Evolutionary conservation across 2,888 invertebrate genomes (phyloP), one percentile per base, ranked within the genome.

Genomic region (Cylindroiulus punctatus): DNA sequence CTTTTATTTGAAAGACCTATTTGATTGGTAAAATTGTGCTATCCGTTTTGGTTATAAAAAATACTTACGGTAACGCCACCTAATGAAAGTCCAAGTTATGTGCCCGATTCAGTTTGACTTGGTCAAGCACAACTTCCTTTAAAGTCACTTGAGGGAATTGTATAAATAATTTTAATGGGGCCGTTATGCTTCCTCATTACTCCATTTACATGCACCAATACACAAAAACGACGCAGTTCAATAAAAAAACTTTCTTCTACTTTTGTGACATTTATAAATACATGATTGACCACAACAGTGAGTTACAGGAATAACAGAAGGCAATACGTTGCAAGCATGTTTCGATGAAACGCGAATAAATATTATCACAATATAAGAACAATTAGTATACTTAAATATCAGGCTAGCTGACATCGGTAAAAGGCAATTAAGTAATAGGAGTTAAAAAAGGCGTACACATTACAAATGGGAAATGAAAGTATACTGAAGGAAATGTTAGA

Each of bases 301-400:
- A 57, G n/a, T 57, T 57, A 47, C 47, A 47, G 47, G 47, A 2
- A 47, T 47, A 47, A 57, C 57, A 57, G 57, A 57, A 57, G n/a
- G 57, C 19, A n/a, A 57, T 12, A n/a, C 17, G 47, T 14, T 17
- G 47, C 17, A 52, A 8, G 8, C 42, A 42, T n/a, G 57, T 57
- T n/a, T 19, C 19, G 57, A n/a, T 57, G n/a, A n/a, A 19, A n/a
- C 57, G 57, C 19, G n/a, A n/a, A 57, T 57, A 57, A 57, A 57
- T 57, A 57, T 17, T 57, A 57, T 57, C 57, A 57, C 57, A 57
- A 57, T n/a, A 57, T 47, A 57, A 57, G 19, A 57, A 57, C 57
- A 57, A 57, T 57, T 57, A 57, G 57, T 57, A 57, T 57, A 57
- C 57, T 57, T n/a, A 57, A 57, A 57, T 57, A 57, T 57, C 57